Conservation (phyloP, 1,140 invertebrate genomes). For the Drosophila truncata region DNA sequence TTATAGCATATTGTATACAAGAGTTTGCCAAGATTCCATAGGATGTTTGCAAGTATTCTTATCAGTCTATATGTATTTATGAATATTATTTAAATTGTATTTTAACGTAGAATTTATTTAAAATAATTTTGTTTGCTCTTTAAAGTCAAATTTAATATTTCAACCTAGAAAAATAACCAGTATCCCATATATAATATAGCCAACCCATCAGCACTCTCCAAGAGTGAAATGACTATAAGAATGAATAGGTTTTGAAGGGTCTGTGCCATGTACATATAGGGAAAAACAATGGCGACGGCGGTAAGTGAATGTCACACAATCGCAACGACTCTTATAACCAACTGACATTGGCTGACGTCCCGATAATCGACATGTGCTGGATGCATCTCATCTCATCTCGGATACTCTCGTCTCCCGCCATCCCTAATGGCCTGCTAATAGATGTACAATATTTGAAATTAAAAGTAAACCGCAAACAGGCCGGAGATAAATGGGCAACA, state of each 20-base stretch:
- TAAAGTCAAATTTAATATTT: no score
- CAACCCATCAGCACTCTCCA: background rate
- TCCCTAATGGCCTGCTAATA: constrained; percentile 71
- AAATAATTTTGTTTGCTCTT: no score
- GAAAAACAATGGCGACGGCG: constrained; percentile 64
- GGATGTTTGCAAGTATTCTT: background rate
- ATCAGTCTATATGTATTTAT: background rate
- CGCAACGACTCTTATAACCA: constrained; percentile 11
- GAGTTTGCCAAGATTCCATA: background rate
- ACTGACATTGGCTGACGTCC: constrained; percentile 53
- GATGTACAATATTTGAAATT: constrained; percentile 65
- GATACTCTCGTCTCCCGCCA: constrained; percentile 11
- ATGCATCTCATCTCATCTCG: constrained; percentile 20
- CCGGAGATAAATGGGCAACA: constrained; percentile 63
- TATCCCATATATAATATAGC: constrained; percentile 5
- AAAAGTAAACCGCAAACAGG: constrained; percentile 71
- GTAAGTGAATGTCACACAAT: constrained; percentile 64
- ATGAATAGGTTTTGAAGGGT: constrained; percentile 25
- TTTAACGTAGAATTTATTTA: background rate
- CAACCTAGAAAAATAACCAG: background rate
- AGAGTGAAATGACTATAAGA: background rate
- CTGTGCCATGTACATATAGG: constrained; percentile 5
- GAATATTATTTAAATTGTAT: background rate
- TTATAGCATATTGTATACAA: background rate
- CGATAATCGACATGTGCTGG: constrained; percentile 75